These are phyloP conservation scores for Andrena marginata DNA, from an alignment of 2,888 invertebrate species.

Conservation along the genomic window DNA sequence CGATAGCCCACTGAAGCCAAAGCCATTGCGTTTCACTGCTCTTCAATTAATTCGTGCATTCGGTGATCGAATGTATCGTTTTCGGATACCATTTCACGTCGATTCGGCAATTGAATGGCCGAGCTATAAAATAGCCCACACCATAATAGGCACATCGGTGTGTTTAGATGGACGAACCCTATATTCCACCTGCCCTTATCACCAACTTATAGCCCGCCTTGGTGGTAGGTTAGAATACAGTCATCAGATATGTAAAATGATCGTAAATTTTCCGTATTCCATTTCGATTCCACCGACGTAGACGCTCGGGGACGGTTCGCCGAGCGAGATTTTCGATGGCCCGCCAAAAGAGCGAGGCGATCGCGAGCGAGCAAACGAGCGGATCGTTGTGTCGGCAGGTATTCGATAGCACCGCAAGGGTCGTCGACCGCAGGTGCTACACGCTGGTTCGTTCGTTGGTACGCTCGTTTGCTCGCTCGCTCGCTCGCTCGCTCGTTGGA, in stretches of 20 bases:
- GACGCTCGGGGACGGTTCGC: not conserved
- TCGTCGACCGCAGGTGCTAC: conserved; percentile 84
- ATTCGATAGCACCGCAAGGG: conserved; percentile 82
- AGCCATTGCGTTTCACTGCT: no score
- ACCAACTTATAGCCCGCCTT: not conserved
- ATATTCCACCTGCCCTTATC: not conserved
- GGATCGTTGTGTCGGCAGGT: conserved; percentile 76
- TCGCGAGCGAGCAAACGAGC: conserved; percentile 61
- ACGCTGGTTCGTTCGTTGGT: conserved; percentile 66
- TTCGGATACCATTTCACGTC: no score
- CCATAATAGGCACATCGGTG: no score
- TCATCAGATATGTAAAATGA: not conserved
- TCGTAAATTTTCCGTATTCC: not conserved
- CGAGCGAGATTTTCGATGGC: conserved; percentile 43
- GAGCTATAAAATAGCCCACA: no score
- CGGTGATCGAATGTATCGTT: no score
- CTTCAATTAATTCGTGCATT: no score
- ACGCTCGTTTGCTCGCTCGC: conserved; percentile 58
- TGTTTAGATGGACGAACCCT: no score
- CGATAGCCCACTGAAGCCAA: no score
- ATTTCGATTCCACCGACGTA: not conserved
- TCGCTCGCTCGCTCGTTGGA: conserved; percentile 41
- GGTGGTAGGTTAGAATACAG: not conserved
- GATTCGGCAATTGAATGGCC: no score
- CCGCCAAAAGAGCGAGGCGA: conserved; percentile 63